Evolutionary conservation across 2,113 vertebrate genomes (phyloP).

Genomic region (Glaucomys volans): DNA sequence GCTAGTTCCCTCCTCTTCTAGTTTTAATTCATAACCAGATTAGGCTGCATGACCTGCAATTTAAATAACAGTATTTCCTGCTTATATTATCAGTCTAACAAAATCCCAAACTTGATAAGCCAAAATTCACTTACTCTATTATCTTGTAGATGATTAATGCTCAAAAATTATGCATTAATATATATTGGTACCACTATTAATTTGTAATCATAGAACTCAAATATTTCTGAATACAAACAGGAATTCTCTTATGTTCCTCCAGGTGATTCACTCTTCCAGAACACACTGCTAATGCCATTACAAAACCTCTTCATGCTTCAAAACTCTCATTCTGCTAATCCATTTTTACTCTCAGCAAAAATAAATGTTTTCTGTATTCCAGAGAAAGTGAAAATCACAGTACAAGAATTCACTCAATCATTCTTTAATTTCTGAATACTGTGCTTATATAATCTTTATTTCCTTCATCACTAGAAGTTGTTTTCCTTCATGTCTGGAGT

Average conservation of each 20-base stretch:
- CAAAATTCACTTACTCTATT: not conserved
- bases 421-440: not conserved
- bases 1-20: not conserved
- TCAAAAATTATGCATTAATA: not conserved
- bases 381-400: not conserved
- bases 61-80: not conserved
- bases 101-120: not conserved
- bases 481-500: not conserved
- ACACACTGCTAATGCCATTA: not conserved
- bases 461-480: not conserved
- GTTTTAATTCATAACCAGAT: not conserved
- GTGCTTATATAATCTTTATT: not conserved
- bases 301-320: not conserved
- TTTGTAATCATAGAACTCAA: not conserved
- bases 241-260: not conserved
- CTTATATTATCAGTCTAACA: not conserved
- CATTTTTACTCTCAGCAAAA: not conserved
- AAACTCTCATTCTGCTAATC: not conserved
- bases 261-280: not conserved
- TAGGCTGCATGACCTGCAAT: not conserved
- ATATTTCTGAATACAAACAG: not conserved
- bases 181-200: not conserved
- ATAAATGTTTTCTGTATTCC: not conserved
- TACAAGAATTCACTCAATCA: not conserved
- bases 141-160: not conserved